These are phyloP conservation scores for Eupithecia tripunctaria DNA, from an alignment of 2,888 invertebrate species.

Conservation along the genomic window DNA sequence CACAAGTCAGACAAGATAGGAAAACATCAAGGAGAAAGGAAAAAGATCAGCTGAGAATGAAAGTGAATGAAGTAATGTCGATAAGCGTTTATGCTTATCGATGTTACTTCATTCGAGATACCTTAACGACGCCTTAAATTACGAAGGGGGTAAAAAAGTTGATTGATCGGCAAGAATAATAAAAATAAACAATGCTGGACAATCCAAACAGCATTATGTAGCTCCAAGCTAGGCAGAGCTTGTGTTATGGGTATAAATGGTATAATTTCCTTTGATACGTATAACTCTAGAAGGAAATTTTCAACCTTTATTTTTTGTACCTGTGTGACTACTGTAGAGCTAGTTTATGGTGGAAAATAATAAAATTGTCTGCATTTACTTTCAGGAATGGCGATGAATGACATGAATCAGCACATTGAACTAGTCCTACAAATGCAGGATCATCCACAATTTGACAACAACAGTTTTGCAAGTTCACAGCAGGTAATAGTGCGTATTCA, in stretches of 20 bases:
- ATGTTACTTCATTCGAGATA: too few species aligned
- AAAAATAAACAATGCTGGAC: too few species aligned
- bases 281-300: background rate
- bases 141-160: background rate
- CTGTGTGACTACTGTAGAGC: background rate
- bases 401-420: constrained; percentile 84
- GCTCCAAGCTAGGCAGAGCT: too few species aligned
- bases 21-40: background rate
- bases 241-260: too few species aligned
- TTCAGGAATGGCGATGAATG: constrained; percentile 81
- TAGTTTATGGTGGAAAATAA: background rate
- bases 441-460: constrained; percentile 82
- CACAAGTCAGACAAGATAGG: background rate
- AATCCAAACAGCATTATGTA: too few species aligned
- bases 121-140: too few species aligned
- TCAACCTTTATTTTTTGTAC: background rate
- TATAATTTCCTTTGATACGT: background rate
- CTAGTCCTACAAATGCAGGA: constrained; percentile 83
- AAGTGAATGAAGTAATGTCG: background rate
- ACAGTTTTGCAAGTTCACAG: constrained; percentile 79
- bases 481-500: constrained; percentile 63
- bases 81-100: too few species aligned
- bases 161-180: too few species aligned
- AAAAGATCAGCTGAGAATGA: background rate
- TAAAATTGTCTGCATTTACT: constrained; percentile 9